These are phyloP conservation scores for Bursaphelenchus okinawaensis DNA, from an alignment of 2,888 invertebrate species.

Conservation along the genomic window DNA sequence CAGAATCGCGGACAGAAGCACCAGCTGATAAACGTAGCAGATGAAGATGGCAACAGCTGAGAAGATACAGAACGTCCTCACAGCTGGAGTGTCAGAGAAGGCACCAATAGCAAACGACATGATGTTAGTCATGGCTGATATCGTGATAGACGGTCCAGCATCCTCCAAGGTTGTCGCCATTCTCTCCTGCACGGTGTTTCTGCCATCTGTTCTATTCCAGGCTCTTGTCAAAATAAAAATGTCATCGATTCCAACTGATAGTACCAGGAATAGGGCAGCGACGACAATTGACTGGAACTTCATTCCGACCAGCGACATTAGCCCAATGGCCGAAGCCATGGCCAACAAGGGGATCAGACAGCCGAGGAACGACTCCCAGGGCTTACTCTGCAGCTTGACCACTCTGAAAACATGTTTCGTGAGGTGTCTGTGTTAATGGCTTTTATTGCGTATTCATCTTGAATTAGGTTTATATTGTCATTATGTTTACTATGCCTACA, in stretches of 20 bases:
- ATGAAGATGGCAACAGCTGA: constrained; percentile 39
- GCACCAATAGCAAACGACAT: constrained; percentile 41
- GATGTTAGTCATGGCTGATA: constrained; percentile 39
- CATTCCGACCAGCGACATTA: constrained; percentile 34
- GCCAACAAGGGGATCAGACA: constrained; percentile 49
- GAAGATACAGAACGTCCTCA: constrained; percentile 47
- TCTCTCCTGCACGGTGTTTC: constrained; percentile 24
- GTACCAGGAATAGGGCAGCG: constrained; percentile 47
- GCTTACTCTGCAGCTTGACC: constrained; percentile 37
- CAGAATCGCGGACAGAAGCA: constrained; percentile 43
- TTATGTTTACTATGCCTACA: constrained; percentile 97
- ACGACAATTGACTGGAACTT: constrained; percentile 52
- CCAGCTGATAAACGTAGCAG: constrained; percentile 34
- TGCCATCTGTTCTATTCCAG: constrained; percentile 26
- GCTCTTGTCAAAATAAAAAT: constrained; percentile 44
- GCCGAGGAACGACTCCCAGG: constrained; percentile 47
- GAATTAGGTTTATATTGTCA: constrained; percentile 67
- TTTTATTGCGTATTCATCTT: no score
- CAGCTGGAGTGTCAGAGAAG: constrained; percentile 46
- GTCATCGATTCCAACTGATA: constrained; percentile 54
- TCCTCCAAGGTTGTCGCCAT: constrained; percentile 46
- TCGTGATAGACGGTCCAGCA: constrained; percentile 51
- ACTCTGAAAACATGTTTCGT: constrained; percentile 9
- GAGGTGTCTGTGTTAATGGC: not conserved
- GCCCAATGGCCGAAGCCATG: constrained; percentile 34